A percentile compares a stretch with the other conserved stretches of the same genome.
phyloP scores from a whole-genome alignment of 1,140 invertebrate species.

The Hyles vespertilio region DNA sequence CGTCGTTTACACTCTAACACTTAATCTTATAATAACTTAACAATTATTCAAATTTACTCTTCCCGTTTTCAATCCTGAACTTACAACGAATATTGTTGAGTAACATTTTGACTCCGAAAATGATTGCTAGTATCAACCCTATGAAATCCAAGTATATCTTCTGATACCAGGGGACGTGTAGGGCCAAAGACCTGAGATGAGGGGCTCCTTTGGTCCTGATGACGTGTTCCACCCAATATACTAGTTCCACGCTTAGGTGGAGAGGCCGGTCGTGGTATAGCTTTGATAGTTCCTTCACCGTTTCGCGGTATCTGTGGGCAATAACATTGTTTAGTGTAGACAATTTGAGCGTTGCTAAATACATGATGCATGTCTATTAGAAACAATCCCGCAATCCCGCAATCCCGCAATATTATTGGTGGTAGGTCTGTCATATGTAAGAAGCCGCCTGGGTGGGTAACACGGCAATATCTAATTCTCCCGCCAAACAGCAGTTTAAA shows the following conservation, averaged over 20 bases:
- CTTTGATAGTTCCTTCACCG: conserved; percentile 31
- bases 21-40: too few relatives aligned
- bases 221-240: conserved; percentile 50
- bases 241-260: conserved; percentile 33
- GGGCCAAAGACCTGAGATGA: conserved; percentile 38
- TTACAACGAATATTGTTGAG: neutral
- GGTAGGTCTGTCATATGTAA: too few relatives aligned
- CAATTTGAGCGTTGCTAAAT: too few relatives aligned
- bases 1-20: too few relatives aligned
- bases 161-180: conserved; percentile 41
- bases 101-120: neutral
- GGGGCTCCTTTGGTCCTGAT: conserved; percentile 36
- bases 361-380: too few relatives aligned
- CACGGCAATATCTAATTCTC: too few relatives aligned
- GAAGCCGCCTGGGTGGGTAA: too few relatives aligned
- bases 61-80: neutral
- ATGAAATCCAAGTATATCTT: conserved; percentile 43
- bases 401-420: too few relatives aligned
- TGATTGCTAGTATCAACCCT: neutral
- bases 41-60: neutral
- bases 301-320: conserved; percentile 27
- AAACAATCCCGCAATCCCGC: too few relatives aligned
- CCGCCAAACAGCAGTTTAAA: too few relatives aligned
- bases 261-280: conserved; percentile 45
- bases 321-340: neutral